Evolutionary conservation across 2,113 vertebrate genomes (phyloP), one percentile per base, ranked within the genome.

Genomic region (Pyrgilauda ruficollis): DNA sequence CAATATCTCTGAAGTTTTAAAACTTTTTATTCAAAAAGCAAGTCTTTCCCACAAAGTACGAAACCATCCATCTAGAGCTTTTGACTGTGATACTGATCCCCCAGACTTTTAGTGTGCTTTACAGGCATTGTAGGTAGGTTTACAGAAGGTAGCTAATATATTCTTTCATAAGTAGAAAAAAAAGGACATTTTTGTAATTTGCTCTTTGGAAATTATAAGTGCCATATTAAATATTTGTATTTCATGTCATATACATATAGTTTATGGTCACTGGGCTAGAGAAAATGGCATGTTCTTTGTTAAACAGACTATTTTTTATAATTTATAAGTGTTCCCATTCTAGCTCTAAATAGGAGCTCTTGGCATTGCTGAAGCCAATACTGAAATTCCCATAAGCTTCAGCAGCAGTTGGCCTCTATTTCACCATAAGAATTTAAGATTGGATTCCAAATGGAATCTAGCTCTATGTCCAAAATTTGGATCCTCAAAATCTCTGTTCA

Each of bases 1-100:
- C 46, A 81, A 64, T 82, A 95, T 95, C 46, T 91, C 74, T 74
- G 69, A 90, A 87, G 50, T 77, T 92, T 89, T 66, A 89, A 76
- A 84, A 58, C 2, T 24, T 91, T 87, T 92, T 74, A 21, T 91
- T 96, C 90, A 64, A 95, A 96, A 95, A 87, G 27, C 20, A 67
- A 84, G 19, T 49, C 56, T 86, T 95, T 95, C 79, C 79, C 90
- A 95, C 79, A 84, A 89, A 92, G 28, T 56, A 80, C 47, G 52
- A 92, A 79, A 86, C 19, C 30, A 75, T 84, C 24, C 47, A 46
- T 74, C 83, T 52, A 46, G 24, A 78, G 15, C 13, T n/a, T 74
- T 86, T 88, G 50, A 44, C 59, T 37, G 13, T 58, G 50, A 39
- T 77, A 55, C 47, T 21, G 33, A 44, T 67, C 70, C 33, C 33